A percentile compares a stretch with the other conserved stretches of the same genome.
phyloP scores from a whole-genome alignment of 2,888 invertebrate species.

The Leptopilina syphax region DNA sequence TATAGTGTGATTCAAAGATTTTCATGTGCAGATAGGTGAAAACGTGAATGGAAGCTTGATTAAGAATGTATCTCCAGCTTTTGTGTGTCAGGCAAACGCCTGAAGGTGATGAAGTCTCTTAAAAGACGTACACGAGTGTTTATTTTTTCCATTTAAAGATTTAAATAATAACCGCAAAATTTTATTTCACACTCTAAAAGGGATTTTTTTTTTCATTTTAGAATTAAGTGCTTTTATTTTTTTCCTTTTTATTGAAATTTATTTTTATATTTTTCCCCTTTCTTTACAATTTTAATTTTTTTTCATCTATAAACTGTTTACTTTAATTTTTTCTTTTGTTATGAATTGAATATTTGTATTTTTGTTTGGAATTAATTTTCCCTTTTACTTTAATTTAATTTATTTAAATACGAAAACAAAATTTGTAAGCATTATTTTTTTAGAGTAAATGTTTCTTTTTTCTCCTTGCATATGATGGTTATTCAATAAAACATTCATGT shows the following conservation, averaged over 20 bases:
- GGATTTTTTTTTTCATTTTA: not conserved
- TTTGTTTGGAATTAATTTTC: no score
- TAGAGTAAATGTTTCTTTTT: no score
- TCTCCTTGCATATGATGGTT: no score
- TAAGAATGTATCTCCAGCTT: constrained; percentile 33
- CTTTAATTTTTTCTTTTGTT: no score
- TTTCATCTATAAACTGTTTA: no score
- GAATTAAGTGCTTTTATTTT: no score
- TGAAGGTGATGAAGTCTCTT: not conserved
- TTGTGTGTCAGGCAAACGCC: constrained; percentile 2
- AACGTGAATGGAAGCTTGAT: constrained; percentile 34
- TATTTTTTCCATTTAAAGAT: not conserved
- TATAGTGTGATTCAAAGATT: constrained; percentile 1
- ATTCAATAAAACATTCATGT: not conserved
- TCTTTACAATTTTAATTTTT: no score
- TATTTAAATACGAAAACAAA: no score
- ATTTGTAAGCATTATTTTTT: no score
- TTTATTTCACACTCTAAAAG: not conserved
- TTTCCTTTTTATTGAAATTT: not conserved
- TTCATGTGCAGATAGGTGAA: constrained; percentile 13
- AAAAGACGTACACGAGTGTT: not conserved
- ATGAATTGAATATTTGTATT: no score
- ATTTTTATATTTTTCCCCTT: not conserved
- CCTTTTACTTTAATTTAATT: no score
- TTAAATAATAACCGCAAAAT: not conserved